These are phyloP conservation scores for Nephotettix cincticeps DNA, from an alignment of 1,140 invertebrate genomes.

Conservation along the genomic window DNA sequence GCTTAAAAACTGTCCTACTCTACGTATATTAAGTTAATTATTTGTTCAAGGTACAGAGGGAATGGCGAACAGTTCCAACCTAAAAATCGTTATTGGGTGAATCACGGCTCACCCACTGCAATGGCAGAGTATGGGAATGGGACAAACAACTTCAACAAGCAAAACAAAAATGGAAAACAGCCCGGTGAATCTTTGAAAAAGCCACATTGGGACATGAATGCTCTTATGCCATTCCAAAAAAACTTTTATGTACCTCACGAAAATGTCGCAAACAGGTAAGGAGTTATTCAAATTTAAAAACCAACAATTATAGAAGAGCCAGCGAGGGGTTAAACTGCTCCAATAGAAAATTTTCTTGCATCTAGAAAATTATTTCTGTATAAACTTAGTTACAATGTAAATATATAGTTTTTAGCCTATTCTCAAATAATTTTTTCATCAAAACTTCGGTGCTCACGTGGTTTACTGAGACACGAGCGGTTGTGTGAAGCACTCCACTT, in stretches of 20 bases:
- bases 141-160: not conserved
- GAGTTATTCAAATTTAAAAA: not conserved
- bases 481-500: too few relatives aligned
- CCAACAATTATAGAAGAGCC: not conserved
- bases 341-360: too few relatives aligned
- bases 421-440: too few relatives aligned
- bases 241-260: conserved; percentile 88
- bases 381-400: too few relatives aligned
- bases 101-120: not conserved
- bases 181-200: conserved; percentile 79
- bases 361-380: too few relatives aligned
- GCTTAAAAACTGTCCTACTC: too few relatives aligned
- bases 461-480: too few relatives aligned
- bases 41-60: conserved; percentile 25
- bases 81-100: conserved; percentile 26
- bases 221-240: conserved; percentile 81
- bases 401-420: too few relatives aligned
- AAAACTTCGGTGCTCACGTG: too few relatives aligned
- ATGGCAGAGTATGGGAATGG: not conserved
- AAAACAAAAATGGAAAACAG: conserved; percentile 44
- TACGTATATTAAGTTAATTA: too few relatives aligned
- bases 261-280: conserved; percentile 55
- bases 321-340: too few relatives aligned
- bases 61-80: conserved; percentile 15
- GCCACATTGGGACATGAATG: conserved; percentile 77